Base-by-base conservation (phyloP, 2,888 invertebrate genomes). In the Tinea pellionella region DNA sequence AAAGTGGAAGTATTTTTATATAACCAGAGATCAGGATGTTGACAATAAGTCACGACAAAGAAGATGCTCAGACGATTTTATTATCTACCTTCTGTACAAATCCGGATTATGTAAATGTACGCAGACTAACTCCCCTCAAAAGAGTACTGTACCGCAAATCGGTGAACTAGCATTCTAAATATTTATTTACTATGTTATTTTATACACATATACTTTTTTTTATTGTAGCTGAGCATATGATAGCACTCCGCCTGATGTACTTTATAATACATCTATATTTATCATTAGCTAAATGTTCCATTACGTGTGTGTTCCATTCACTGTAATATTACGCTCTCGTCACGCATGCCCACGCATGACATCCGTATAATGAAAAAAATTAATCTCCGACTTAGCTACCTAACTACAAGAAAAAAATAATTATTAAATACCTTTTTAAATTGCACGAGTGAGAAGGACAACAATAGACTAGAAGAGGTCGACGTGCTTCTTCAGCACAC, bases 391-490 rank as follows among this genome's bases (percentile, higher is more conserved):
- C n/a, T n/a, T n/a, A n/a, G n/a, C n/a, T n/a, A n/a, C n/a, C n/a
- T n/a, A n/a, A n/a, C n/a, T 30, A 30, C 30, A 30, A 4, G 30
- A 30, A 30, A 30, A 30, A 30, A 7, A 30, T 9, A 30, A 7
- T 30, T 9, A 9, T 30, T 30, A n/a, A n/a, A 16, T 77, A 91
- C 91, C 89, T 89, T 72, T 93, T 93, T 62, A 93, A 88, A 78
- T 93, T 93, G 59, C 92, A 92, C 71, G 85, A 84, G 69, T 91
- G 90, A 63, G 90, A 90, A 63, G 88, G 88, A 76, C 90, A 91
- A 63, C 92, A 92, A 75, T 94, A 95, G 51, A 94, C 90, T 59
- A 94, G 78, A 61, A 93, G 80, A 0, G 94, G 93, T 65, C 89
- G 80, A 32, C 85, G 68, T 0, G 86, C 82, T 63, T 85, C 86